Percentiles rank a stretch among this genome's conserved stretches.
These are phyloP conservation scores for Scolopax bukidnonensis DNA, from an alignment of 2,797 vertebrate species.

Conservation along the genomic window DNA sequence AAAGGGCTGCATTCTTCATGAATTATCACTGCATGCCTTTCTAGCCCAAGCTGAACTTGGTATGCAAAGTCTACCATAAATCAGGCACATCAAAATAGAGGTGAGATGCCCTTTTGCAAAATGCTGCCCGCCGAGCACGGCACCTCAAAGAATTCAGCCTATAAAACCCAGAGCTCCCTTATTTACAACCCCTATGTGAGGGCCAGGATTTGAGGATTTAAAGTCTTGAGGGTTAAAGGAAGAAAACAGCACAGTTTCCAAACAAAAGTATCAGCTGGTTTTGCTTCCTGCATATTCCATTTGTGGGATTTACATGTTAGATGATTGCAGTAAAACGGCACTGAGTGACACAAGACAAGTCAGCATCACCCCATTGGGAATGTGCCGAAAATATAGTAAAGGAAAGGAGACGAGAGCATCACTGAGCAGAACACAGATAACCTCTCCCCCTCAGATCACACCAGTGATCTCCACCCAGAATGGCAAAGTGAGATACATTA, in stretches of 20 bases:
- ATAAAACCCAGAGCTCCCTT: neutral
- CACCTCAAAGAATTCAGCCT: neutral
- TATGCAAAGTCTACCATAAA: neutral
- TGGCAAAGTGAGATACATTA: neutral
- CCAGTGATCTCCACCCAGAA: neutral
- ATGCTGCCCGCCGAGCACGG: neutral
- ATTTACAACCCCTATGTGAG: neutral
- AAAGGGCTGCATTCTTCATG: neutral
- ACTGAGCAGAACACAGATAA: neutral
- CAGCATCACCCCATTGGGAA: neutral
- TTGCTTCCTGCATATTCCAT: neutral
- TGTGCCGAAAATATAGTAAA: neutral
- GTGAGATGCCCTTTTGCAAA: neutral
- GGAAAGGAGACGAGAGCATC: neutral
- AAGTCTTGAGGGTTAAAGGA: neutral
- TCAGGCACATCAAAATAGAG: neutral
- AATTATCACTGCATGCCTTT: neutral
- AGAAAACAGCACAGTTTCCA: neutral
- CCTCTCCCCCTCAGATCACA: neutral
- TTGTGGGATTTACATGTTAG: neutral
- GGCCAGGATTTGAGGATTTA: neutral
- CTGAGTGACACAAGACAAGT: neutral
- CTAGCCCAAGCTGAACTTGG: neutral
- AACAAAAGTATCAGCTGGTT: neutral
- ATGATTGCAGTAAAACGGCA: neutral